Evolutionary conservation across 1,140 invertebrate genomes (phyloP), one percentile per base, ranked within the genome.

Genomic region (Manduca sexta): DNA sequence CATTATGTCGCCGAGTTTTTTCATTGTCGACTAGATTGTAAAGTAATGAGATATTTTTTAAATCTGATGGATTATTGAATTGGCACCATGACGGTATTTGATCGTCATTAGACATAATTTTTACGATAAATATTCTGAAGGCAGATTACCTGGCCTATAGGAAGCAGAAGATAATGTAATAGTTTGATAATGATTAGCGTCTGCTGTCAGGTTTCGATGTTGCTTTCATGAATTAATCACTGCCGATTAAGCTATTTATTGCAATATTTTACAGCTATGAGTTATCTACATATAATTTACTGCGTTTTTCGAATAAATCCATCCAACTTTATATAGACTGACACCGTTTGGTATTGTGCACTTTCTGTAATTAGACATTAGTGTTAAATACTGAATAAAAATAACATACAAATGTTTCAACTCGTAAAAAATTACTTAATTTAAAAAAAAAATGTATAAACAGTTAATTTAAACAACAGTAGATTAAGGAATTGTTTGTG

Each of bases 251-350:
- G 21, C 21, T 26, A 3, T 8, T 26, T 26, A 8, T 26, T 26
- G 1, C 21, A 26, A 26, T 26, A 26, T 18, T 16, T 14, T 18
- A 15, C 21, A 30, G 2, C 12, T 30, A 10, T 35, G n/a, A n/a
- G n/a, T 6, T 35, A 34, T n/a, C 14, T 45, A 17, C 35, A 21
- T 34, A 6, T 35, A 6, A 4, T 35, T 45, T 12, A 45, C 8
- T 18, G 43, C 21, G 31, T 41, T 57, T 60, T 79, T 64, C 55
- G 60, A 64, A 61, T 45, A 71, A 84, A 69, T 84, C 81, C 81
- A 84, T 84, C 81, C 79, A 77, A 81, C 70, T 73, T 76, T 67
- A 75, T 81, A 81, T 83, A 84, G 81, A 84, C 81, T 84, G 81
- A 84, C 78, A 78, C 81, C 56, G 74, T 53, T 83, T 50, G 64